Percentiles rank a stretch among this genome's conserved stretches.
These are phyloP conservation scores for Gryllus bimaculatus DNA, from an alignment of 1,140 invertebrate genomes.

Conservation along the genomic window DNA sequence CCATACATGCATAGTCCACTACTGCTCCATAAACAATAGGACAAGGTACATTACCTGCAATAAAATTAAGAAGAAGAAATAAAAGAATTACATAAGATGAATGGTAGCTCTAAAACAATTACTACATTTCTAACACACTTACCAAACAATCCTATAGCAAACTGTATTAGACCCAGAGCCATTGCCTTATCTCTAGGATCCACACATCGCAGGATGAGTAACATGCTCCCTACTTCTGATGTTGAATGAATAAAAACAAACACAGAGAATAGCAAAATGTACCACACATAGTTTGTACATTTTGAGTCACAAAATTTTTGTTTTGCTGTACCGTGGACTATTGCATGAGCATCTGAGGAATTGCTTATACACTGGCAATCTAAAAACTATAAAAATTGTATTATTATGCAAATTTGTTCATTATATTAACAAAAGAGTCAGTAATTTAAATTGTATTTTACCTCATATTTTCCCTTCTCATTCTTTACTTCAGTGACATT, in stretches of 20 bases:
- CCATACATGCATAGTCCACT: slow-evolving; percentile 80
- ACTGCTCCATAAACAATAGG: slow-evolving; percentile 86
- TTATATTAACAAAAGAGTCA: not conserved
- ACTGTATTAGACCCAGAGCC: slow-evolving; percentile 87
- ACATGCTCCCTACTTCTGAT: slow-evolving; percentile 82
- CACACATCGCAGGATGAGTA: slow-evolving; percentile 81
- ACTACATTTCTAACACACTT: slow-evolving; percentile 28
- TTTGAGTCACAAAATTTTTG: slow-evolving; percentile 69
- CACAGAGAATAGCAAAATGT: slow-evolving; percentile 76
- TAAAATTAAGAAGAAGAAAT: not conserved
- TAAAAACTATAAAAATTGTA: slow-evolving; percentile 44
- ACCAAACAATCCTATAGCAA: slow-evolving; percentile 86
- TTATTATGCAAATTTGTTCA: not conserved
- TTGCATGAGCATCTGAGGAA: not conserved
- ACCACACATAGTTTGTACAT: slow-evolving; percentile 70
- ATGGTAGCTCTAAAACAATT: no score
- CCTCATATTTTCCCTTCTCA: slow-evolving; percentile 48
- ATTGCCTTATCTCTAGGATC: slow-evolving; percentile 87
- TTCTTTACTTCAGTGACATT: slow-evolving; percentile 46
- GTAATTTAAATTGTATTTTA: slow-evolving; percentile 26
- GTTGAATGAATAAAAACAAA: slow-evolving; percentile 87
- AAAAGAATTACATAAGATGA: not conserved
- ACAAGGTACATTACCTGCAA: slow-evolving; percentile 75
- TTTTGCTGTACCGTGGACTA: slow-evolving; percentile 31
- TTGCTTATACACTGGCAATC: slow-evolving; percentile 63